Evolutionary conservation across 37 sponge, comb jelly and placozoan species (phyloP).

Genomic region (Tethya wilhelma): DNA sequence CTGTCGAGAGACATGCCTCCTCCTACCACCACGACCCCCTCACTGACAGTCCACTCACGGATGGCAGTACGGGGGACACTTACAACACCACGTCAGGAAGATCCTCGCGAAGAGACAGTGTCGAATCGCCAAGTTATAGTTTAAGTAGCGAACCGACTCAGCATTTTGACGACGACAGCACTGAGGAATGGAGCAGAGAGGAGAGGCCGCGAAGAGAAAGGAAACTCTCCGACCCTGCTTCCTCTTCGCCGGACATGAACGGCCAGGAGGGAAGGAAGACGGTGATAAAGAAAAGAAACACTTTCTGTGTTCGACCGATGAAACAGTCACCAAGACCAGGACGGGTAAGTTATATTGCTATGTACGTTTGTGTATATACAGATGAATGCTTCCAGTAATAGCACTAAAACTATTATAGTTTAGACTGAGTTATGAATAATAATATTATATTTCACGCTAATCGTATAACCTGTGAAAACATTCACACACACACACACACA

Average conservation of each 20-base stretch:
- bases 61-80: background rate
- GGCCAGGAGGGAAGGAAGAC: background rate
- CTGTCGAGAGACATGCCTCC: too few species aligned
- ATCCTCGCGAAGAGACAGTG: slow-evolving; percentile 8
- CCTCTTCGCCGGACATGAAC: background rate
- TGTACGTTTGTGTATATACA: background rate
- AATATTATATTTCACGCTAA: too few species aligned
- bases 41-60: background rate
- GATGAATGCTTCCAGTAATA: background rate
- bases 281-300: slow-evolving; percentile 24
- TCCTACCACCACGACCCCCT: background rate
- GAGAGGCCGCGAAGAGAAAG: background rate
- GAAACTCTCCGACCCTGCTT: slow-evolving; percentile 32
- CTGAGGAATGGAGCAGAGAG: background rate
- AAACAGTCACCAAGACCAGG: slow-evolving; percentile 17
- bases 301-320: slow-evolving; percentile 27
- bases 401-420: too few species aligned
- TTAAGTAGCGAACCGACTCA: background rate
- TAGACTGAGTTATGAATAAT: too few species aligned
- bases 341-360: slow-evolving; percentile 27
- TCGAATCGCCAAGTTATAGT: slow-evolving; percentile 9
- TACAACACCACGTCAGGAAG: background rate
- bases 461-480: too few species aligned
- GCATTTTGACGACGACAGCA: background rate
- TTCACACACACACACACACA: too few species aligned